These are phyloP conservation scores for Auanema sp. DNA, from an alignment of 2,888 invertebrate species.

Conservation along the genomic window DNA sequence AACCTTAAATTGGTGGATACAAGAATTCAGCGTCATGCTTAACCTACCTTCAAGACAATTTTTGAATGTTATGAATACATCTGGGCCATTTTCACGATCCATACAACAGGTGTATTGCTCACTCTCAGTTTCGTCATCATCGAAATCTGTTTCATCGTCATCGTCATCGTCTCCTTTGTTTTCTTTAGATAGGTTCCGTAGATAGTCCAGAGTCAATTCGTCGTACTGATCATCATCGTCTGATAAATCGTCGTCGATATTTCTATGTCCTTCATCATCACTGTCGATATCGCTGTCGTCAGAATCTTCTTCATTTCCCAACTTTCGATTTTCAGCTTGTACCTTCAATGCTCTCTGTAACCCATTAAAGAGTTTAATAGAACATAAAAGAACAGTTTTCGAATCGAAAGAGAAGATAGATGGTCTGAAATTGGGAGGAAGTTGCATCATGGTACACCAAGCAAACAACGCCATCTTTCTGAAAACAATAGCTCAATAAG, in stretches of 20 bases:
- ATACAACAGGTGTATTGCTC: constrained; percentile 17
- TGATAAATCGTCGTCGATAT: constrained; percentile 24
- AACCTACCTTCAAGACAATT: constrained; percentile 12
- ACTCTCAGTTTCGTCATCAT: constrained; percentile 19
- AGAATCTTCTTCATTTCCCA: constrained; percentile 15
- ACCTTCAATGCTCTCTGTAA: constrained; percentile 18
- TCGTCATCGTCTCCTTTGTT: constrained; percentile 12
- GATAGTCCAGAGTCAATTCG: constrained; percentile 18
- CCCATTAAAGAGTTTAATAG: constrained; percentile 12
- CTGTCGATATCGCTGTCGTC: constrained; percentile 20
- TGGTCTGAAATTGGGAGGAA: constrained; percentile 17
- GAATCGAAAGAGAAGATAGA: constrained; percentile 17
- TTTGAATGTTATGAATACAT: constrained; percentile 24
- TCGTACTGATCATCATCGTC: constrained; percentile 23
- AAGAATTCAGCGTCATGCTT: neutral
- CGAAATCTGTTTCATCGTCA: constrained; percentile 6
- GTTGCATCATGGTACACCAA: constrained; percentile 21
- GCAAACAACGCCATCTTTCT: constrained; percentile 18
- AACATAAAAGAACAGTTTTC: constrained; percentile 16
- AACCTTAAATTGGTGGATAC: constrained; percentile 5
- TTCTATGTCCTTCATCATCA: constrained; percentile 18
- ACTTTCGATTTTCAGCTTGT: constrained; percentile 20
- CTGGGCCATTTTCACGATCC: constrained; percentile 17
- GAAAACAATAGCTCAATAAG: neutral
- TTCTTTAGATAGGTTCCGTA: constrained; percentile 16